Evolutionary conservation across 2,888 invertebrate species (phyloP).

Genomic region (Caradrina clavipalpis): DNA sequence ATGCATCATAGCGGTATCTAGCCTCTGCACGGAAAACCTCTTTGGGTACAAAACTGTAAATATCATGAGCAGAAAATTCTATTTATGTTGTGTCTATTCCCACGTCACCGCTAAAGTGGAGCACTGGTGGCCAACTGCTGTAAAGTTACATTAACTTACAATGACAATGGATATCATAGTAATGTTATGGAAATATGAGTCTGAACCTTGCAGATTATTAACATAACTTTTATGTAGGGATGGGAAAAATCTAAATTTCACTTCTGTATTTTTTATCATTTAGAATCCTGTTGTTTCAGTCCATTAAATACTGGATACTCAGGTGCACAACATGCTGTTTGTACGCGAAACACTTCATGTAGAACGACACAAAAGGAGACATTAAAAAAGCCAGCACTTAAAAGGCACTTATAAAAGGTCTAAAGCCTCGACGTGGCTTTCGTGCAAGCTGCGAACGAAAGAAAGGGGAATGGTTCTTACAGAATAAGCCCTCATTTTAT

Average conservation of each 20-base stretch:
- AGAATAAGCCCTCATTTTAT: constrained; percentile 2
- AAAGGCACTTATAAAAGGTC: constrained; percentile 64
- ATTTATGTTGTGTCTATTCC: constrained; percentile 32
- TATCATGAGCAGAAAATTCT: constrained; percentile 19
- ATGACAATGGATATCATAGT: neutral
- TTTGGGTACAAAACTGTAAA: constrained; percentile 17
- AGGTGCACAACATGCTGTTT: constrained; percentile 17
- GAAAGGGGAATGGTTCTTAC: constrained; percentile 5
- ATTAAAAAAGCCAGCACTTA: constrained; percentile 61
- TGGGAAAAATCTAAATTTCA: neutral
- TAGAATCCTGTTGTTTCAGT: neutral
- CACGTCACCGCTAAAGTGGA: constrained; percentile 33
- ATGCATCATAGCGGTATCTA: neutral
- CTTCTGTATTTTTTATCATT: neutral
- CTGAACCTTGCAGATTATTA: neutral
- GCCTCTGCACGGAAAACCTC: neutral
- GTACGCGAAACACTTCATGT: constrained; percentile 11
- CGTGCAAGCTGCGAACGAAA: constrained; percentile 62
- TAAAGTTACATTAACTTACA: constrained; percentile 24
- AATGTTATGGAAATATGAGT: neutral
- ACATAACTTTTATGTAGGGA: neutral
- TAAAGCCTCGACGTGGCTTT: constrained; percentile 54
- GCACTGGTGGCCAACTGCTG: neutral
- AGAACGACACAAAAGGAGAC: constrained; percentile 45
- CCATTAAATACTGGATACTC: neutral